Conservation (phyloP, 2,113 vertebrate species). For the Siniperca knerii region DNA sequence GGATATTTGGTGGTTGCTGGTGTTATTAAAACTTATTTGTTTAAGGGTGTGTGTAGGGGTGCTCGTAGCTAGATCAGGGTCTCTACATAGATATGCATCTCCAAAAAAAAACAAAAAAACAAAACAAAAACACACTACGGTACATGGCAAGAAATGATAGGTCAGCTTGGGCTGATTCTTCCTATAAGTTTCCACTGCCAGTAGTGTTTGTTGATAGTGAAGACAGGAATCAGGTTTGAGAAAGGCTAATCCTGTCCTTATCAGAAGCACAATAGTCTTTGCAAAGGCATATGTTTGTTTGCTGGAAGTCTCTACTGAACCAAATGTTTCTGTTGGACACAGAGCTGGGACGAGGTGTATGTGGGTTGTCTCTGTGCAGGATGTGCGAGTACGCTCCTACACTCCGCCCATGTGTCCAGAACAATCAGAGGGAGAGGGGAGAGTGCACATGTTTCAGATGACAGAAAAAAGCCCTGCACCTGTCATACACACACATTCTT, state of each 20-base stretch:
- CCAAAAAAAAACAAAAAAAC: not conserved
- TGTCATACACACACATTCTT: conserved; percentile 76
- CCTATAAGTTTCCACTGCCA: conserved; percentile 5
- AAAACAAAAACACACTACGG: not conserved
- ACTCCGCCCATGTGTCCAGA: conserved; percentile 45
- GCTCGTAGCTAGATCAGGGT: not conserved
- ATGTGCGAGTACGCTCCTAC: not conserved
- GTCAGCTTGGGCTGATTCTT: not conserved
- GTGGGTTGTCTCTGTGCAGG: conserved; percentile 28
- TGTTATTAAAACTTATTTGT: not conserved
- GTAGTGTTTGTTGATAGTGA: conserved; percentile 6
- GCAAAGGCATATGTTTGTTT: not conserved
- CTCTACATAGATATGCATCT: not conserved
- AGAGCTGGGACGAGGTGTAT: conserved; percentile 13
- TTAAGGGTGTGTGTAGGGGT: not conserved
- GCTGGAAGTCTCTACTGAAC: conserved; percentile 2
- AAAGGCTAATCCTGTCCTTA: not conserved
- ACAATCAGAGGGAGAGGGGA: conserved; percentile 51
- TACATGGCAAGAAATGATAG: not conserved
- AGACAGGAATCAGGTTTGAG: conserved; percentile 8
- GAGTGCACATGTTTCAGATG: conserved; percentile 63
- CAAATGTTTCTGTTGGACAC: conserved; percentile 19
- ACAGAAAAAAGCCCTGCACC: conserved; percentile 74
- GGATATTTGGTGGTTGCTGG: not conserved
- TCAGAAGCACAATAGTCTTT: not conserved